Base-by-base conservation (phyloP, 1,140 invertebrate species). In the Alviniconcha marisindica region DNA sequence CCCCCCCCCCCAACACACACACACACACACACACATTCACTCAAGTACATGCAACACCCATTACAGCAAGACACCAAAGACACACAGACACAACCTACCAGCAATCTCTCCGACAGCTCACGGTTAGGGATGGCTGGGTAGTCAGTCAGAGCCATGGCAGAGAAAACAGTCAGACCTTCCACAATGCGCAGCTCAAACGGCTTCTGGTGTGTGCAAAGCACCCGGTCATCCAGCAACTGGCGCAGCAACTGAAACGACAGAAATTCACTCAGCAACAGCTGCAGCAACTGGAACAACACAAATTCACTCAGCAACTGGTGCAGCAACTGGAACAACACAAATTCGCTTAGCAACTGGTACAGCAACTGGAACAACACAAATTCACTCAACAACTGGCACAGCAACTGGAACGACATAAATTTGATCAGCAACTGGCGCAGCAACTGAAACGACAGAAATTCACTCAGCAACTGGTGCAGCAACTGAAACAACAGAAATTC, bases 151-250 rank as follows among this genome's bases (percentile, higher is more conserved):
- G 89, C 89, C 91, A 92, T 90, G 60, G 91, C 88, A 15, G 91
- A 90, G 10, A 92, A 87, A 15, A 93, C 85, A 54, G 87, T 89
- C 71, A 93, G 78, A 40, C 86, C 91, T 77, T 93, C 92, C 0
- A 93, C 84, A 18, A 89, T 91, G 80, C 88, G 90, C 88, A 89
- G 90, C 83, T 93, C 93, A 91, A 92, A 93, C 56, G 93, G 92
- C 77, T 92, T 92, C 83, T 92, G 85, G 71, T 88, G 84, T 12
- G 92, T 93, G 83, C 91, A 92, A 40, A 93, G 76, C 21, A 91
- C 88, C 51, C 89, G 89, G 77, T 91, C 89, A 87, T 93, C 93
- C 56, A 93, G 56, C 51, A 93, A 74, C 85, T 93, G 91, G 60
- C 92, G 80, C 36, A 93, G 85, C 18, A 93, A 83, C 91, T 93